Conservation (phyloP, 2,113 vertebrate genomes). For the Phaethornis superciliosus region DNA sequence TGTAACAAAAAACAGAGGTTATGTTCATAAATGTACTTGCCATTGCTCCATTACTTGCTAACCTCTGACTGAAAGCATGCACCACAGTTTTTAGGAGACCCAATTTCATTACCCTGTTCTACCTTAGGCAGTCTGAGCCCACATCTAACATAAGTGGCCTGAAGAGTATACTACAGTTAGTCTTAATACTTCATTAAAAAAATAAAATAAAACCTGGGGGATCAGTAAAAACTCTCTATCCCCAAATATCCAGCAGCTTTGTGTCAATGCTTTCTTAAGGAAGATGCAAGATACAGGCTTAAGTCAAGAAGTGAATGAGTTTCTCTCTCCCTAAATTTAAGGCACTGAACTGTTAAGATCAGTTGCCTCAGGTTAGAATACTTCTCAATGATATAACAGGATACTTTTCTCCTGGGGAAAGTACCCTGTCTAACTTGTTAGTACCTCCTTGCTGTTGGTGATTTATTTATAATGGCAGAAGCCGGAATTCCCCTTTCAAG, state of each 20-base stretch:
- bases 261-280: not conserved
- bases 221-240: not conserved
- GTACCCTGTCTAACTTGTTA: conserved; percentile 62
- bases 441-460: conserved; percentile 33
- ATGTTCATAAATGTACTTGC: not conserved
- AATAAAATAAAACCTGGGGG: not conserved
- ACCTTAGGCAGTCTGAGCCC: not conserved
- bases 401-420: conserved; percentile 58
- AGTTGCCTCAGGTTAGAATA: conserved; percentile 48
- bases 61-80: not conserved
- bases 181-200: not conserved
- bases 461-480: conserved; percentile 46
- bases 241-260: not conserved
- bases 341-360: conserved; percentile 44
- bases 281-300: not conserved
- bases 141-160: not conserved
- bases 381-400: conserved; percentile 33
- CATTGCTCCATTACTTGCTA: not conserved
- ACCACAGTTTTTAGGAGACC: not conserved
- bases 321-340: conserved; percentile 23
- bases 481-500: conserved; percentile 55
- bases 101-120: not conserved
- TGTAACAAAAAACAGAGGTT: not conserved
- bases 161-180: not conserved
- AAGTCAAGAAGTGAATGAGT: not conserved